Base-by-base conservation (phyloP, 2,888 invertebrate species). In the Spicauda simplicius region DNA sequence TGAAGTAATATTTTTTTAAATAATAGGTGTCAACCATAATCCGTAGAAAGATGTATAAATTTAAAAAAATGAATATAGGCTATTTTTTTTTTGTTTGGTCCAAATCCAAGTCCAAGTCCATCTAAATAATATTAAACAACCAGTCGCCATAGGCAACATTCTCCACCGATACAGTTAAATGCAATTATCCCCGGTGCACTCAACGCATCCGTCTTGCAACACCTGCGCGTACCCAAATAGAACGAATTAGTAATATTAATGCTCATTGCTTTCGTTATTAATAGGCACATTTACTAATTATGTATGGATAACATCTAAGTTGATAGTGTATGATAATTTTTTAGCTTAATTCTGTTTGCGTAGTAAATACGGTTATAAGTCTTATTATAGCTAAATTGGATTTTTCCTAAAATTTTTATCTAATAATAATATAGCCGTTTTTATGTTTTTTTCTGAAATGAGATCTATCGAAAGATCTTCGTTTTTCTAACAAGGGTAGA, bases 141-240 rank as follows among this genome's bases (percentile, higher is more conserved):
- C 2, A 19, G 37, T 6, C 16, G 48, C n/a, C 41, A 14, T 48
- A 11, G 11, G 18, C 45, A 45, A 16, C 25, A 25, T 48, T 58
- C 57, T 45, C 57, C 41, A 58, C 50, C 18, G 50, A 45, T 45
- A 45, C n/a, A 20, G 14, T 41, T 59, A 59, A 59, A 45, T 59
- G 25, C 19, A 58, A 58, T 58, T 19, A 48, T 48, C 19, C 59
- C 59, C 48, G 25, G 19, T 59, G 59, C 59, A 59, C 59, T 58
- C 48, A 41, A 16, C 48, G 48, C 48, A 48, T 25, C 25, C 25
- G 14, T 48, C 48, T 48, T 58, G 58, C 45, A 48, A 45, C 58
- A 58, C 45, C 37, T 58, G 16, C 58, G 7, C 0, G 58, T 10
- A 58, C 58, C 14, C 11, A 58, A 58, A 58, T 58, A 58, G 45